Evolutionary conservation across 2,797 vertebrate species (phyloP), one percentile per base, ranked within the genome.

Genomic region (Harpagifer antarcticus): DNA sequence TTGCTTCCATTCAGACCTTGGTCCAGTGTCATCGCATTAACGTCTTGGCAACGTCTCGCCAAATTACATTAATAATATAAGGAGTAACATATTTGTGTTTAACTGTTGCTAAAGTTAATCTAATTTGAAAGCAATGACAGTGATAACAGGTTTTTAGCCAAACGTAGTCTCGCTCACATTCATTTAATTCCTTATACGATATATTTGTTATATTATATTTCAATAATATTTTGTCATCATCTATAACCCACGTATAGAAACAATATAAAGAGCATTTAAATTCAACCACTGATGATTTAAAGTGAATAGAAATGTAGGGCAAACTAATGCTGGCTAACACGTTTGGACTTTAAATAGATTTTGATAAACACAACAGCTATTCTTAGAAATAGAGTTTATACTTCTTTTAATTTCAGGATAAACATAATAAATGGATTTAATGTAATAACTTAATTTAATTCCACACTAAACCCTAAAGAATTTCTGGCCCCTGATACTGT

Each of bases 1-100:
- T 92, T 93, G 91, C 90, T 93, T 84, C 62, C 47, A 59, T 70
- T 77, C 65, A 74, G 77, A 77, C 72, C 20, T 69, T 50, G 50
- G 23, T 79, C 63, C 40, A 75, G 65, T 86, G 55, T 80, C 31
- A n/a, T 40, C 8, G 1, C 75, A 45, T 81, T 53, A 78, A 43
- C 62, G 55, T 84, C 82, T 85, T 85, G 78, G 83, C 67, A 53
- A 79, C 62, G 53, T 84, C 82, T 85, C 85, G 78, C 84, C 67
- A 53, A 78, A 70, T 78, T 79, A 17, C 23, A 56, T 83, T 68
- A 72, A 61, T 19, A 61, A 67, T 42, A 60, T 54, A 9, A 74
- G 40, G 45, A 40, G 9, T 48, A 61, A 31, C 19, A 52, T 54
- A 3, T 48, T 37, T 53, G 47, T 49, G 31, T 81, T 61, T 72